A percentile compares a stretch with the other conserved stretches of the same genome.
Evolutionary conservation across 2,113 vertebrate genomes (phyloP).

Genomic region (Agelaius tricolor): DNA sequence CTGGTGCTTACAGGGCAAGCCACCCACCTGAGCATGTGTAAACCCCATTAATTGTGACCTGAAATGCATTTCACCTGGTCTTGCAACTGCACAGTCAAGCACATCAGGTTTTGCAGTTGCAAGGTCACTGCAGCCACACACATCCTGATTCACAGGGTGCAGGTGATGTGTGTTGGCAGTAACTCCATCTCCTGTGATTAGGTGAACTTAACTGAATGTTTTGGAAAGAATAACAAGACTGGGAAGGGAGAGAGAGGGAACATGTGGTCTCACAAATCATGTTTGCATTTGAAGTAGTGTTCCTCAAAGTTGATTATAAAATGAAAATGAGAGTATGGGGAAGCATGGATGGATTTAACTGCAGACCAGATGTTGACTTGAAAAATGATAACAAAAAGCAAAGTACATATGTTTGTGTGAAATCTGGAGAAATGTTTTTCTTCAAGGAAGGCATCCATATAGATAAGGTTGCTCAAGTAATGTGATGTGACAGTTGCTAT

Average conservation of each 20-base stretch:
- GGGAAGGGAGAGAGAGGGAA: neutral
- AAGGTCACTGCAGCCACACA: neutral
- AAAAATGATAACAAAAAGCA: slow-evolving; percentile 38
- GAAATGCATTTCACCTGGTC: neutral
- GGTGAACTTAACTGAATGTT: neutral
- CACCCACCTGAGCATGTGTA: neutral
- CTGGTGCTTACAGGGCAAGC: neutral
- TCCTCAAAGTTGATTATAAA: slow-evolving; percentile 39
- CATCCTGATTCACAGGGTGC: neutral
- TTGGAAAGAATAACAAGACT: neutral
- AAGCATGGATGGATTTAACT: neutral
- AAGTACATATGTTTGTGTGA: slow-evolving; percentile 49
- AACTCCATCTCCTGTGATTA: neutral
- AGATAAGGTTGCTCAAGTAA: slow-evolving; percentile 63
- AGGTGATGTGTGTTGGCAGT: neutral
- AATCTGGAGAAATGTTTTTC: slow-evolving; percentile 61
- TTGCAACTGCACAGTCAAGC: neutral
- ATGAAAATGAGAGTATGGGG: slow-evolving; percentile 14
- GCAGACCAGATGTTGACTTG: slow-evolving; percentile 61
- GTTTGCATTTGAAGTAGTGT: slow-evolving; percentile 27
- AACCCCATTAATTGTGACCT: neutral
- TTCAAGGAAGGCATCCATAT: slow-evolving; percentile 67
- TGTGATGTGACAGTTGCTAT: slow-evolving; percentile 74
- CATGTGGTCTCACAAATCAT: neutral
- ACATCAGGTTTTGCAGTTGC: neutral